Percentiles rank a stretch among this genome's conserved stretches.
Evolutionary conservation across 2,888 invertebrate genomes (phyloP).

Genomic region (Himalopsyche japonica): DNA sequence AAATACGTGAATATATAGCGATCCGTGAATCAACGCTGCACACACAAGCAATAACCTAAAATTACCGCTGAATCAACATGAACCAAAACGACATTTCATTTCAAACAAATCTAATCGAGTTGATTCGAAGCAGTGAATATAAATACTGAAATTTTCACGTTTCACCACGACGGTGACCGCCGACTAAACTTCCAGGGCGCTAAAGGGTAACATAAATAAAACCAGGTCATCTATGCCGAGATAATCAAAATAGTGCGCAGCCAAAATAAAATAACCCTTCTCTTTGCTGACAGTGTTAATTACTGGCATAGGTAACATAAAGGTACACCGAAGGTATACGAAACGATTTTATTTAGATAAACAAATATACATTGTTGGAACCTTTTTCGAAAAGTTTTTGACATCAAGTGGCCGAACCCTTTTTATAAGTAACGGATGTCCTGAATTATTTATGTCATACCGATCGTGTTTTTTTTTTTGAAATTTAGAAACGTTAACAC

Average conservation of each 20-base stretch:
- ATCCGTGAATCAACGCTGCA: no score
- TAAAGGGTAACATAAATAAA: neutral
- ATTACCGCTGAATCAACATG: no score
- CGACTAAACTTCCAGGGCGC: neutral
- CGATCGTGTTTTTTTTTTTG: neutral
- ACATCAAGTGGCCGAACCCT: neutral
- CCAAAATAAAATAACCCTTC: neutral
- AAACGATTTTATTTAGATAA: neutral
- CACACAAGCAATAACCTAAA: no score
- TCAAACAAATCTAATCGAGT: no score
- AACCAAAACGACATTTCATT: no score
- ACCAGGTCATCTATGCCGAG: neutral
- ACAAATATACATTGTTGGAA: neutral
- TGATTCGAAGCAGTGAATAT: no score
- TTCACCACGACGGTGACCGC: neutral
- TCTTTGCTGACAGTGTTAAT: neutral
- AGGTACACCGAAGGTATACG: neutral
- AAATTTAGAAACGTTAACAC: no score
- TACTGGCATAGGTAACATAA: neutral
- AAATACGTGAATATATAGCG: no score
- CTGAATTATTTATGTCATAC: neutral
- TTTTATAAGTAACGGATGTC: neutral
- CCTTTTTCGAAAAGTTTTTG: neutral
- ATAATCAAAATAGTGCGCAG: neutral
- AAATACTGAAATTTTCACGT: neutral